A percentile compares a stretch with the other conserved stretches of the same genome.
phyloP scores from a whole-genome alignment of 2,888 invertebrate species.

The Lingula anatina region DNA sequence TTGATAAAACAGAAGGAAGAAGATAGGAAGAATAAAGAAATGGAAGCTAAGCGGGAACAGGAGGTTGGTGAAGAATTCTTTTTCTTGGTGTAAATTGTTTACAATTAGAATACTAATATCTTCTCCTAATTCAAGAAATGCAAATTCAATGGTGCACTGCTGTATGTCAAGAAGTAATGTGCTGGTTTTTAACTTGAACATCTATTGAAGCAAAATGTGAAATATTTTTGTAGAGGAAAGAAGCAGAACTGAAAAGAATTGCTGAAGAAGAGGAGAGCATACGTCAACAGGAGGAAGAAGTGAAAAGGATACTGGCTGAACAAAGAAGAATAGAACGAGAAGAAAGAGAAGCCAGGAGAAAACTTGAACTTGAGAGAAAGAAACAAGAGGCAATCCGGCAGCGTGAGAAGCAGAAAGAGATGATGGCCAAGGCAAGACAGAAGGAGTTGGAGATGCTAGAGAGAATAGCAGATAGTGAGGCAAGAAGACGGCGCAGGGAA shows the following conservation, averaged over 20 bases:
- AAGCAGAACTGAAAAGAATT: slow-evolving; percentile 12
- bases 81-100: not conserved
- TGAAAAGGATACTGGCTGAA: slow-evolving; percentile 23
- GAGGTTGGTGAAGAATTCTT: not conserved
- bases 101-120: not conserved
- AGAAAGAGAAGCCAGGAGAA: slow-evolving; percentile 30
- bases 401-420: slow-evolving; percentile 27
- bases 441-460: slow-evolving; percentile 37
- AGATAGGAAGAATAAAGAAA: not conserved
- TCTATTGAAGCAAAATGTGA: no score
- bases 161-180: not conserved
- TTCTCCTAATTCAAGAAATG: not conserved
- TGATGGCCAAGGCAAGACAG: slow-evolving; percentile 26
- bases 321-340: slow-evolving; percentile 26
- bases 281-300: slow-evolving; percentile 34
- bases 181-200: no score
- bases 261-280: slow-evolving; percentile 26
- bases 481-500: slow-evolving; percentile 23
- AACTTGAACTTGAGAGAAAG: slow-evolving; percentile 17
- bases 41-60: not conserved
- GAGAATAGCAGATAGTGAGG: slow-evolving; percentile 33
- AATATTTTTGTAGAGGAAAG: slow-evolving; percentile 29
- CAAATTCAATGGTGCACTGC: not conserved
- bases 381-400: slow-evolving; percentile 24
- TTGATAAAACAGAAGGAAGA: not conserved